A percentile compares a stretch with the other conserved stretches of the same genome.
Conservation (phyloP, 2,113 vertebrate genomes). For the Mormyrus lacerda region DNA sequence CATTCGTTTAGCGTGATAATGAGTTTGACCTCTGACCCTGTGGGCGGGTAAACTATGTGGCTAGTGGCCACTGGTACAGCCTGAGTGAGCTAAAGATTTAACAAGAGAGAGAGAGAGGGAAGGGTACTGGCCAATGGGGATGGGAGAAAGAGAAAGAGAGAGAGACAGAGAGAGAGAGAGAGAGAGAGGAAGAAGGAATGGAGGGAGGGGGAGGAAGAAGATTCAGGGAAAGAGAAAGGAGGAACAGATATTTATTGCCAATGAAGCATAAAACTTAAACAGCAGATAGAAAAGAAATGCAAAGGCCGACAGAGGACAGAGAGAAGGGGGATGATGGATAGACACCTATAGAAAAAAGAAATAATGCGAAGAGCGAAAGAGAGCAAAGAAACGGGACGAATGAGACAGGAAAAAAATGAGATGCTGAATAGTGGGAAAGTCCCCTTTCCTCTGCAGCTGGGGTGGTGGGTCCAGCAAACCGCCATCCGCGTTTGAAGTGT, state of each 20-base stretch:
- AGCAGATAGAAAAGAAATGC: background rate
- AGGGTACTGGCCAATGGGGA: background rate
- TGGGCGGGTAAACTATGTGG: constrained; percentile 33
- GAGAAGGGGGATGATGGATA: background rate
- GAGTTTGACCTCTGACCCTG: constrained; percentile 58
- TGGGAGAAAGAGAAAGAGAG: background rate
- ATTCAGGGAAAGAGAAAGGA: background rate
- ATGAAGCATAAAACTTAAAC: constrained; percentile 1
- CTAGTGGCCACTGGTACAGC: constrained; percentile 27
- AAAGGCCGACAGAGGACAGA: background rate
- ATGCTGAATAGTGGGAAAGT: background rate
- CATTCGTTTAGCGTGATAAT: constrained; percentile 55
- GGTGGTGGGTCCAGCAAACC: background rate
- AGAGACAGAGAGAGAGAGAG: background rate
- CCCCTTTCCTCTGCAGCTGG: background rate
- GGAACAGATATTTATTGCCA: background rate
- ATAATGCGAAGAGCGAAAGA: background rate
- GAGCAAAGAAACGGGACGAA: background rate
- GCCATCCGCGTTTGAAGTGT: background rate
- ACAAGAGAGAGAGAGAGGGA: background rate
- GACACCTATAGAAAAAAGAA: background rate
- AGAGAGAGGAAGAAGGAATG: background rate
- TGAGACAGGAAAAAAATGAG: background rate
- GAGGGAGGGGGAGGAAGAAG: background rate
- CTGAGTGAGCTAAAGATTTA: constrained; percentile 18